Evolutionary conservation across 2,113 vertebrate genomes (phyloP).

Genomic region (Paracanthobrama guichenoti): DNA sequence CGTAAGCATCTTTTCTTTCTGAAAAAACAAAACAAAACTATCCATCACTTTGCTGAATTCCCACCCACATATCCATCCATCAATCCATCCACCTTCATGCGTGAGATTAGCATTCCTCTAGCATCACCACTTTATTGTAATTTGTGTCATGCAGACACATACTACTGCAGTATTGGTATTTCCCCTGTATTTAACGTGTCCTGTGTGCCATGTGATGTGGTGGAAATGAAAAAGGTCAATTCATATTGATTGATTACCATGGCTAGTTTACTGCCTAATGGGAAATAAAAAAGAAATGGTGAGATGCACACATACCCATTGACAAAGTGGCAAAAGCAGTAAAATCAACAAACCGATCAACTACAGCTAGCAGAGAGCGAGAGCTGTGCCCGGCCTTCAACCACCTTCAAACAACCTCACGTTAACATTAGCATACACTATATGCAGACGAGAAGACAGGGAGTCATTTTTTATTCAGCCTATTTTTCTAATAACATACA

Average conservation of each 20-base stretch:
- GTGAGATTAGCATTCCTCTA: not conserved
- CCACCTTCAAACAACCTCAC: constrained; percentile 38
- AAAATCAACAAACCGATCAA: constrained; percentile 29
- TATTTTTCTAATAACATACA: constrained; percentile 1
- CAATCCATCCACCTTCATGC: not conserved
- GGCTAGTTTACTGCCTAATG: constrained; percentile 43
- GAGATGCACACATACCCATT: constrained; percentile 28
- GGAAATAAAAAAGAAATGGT: constrained; percentile 36
- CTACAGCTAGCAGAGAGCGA: not conserved
- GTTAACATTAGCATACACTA: constrained; percentile 16
- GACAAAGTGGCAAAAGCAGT: constrained; percentile 22
- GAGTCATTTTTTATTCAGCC: not conserved
- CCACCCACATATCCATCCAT: not conserved
- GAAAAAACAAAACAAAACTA: not conserved
- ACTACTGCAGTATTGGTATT: not conserved
- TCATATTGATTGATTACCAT: constrained; percentile 37
- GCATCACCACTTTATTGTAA: not conserved
- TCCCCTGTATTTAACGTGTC: not conserved
- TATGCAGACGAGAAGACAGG: constrained; percentile 17
- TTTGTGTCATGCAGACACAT: not conserved
- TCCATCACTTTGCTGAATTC: not conserved
- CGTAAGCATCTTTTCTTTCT: not conserved
- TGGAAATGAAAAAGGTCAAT: constrained; percentile 40
- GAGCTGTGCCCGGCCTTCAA: not conserved
- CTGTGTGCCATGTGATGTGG: not conserved